A percentile compares a stretch with the other conserved stretches of the same genome.
These are phyloP conservation scores for Columba livia DNA, from an alignment of 2,113 vertebrate genomes.

Conservation along the genomic window DNA sequence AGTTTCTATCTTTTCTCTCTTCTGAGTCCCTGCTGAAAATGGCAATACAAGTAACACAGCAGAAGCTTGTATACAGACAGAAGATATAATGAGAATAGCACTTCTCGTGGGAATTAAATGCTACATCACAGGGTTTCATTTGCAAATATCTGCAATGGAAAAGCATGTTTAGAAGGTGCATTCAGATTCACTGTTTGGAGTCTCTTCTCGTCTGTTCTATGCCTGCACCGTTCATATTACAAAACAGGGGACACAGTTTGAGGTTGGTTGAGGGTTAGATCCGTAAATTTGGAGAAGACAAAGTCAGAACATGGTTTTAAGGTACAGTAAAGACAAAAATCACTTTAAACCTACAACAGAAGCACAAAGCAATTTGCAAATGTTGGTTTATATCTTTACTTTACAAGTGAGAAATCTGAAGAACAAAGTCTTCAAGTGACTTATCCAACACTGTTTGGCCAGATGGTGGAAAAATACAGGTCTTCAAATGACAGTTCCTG, in stretches of 20 bases:
- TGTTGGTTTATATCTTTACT: background rate
- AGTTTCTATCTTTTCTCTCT: constrained; percentile 66
- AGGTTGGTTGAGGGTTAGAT: background rate
- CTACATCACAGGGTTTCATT: constrained; percentile 58
- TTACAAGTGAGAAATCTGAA: background rate
- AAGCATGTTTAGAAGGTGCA: constrained; percentile 44
- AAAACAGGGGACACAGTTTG: background rate
- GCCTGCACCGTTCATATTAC: background rate
- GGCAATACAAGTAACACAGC: constrained; percentile 66
- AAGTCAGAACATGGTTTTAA: background rate
- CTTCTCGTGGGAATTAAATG: constrained; percentile 65
- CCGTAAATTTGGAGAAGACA: constrained; percentile 9
- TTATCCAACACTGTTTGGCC: background rate
- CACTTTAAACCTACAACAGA: background rate
- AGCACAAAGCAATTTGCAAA: background rate
- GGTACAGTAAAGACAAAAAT: background rate
- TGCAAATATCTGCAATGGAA: constrained; percentile 66
- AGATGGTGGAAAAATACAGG: background rate
- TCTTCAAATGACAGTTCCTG: background rate
- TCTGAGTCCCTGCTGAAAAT: constrained; percentile 64
- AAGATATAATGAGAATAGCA: constrained; percentile 62
- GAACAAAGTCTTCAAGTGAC: background rate
- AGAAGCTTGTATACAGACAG: constrained; percentile 62
- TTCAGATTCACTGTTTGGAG: constrained; percentile 46
- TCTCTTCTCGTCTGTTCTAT: background rate